Percentiles rank a stretch among this genome's conserved stretches.
phyloP scores from a whole-genome alignment of 1,140 invertebrate genomes.

The Tyrophagus putrescentiae region DNA sequence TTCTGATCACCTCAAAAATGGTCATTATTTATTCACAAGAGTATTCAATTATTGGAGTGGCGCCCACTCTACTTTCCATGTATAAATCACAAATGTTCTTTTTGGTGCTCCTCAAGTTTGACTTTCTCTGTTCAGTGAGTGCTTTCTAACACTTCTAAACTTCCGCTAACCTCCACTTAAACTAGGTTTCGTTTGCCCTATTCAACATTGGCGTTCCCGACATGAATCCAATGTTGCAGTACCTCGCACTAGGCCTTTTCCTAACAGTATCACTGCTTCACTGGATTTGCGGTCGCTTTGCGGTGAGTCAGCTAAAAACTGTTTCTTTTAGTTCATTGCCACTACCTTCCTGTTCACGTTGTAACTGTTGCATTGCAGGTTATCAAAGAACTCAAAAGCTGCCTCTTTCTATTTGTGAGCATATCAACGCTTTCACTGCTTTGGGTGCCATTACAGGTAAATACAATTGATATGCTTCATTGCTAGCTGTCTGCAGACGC shows the following conservation, averaged over 20 bases:
- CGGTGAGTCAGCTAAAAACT: no score
- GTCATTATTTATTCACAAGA: slow-evolving; percentile 15
- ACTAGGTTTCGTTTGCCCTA: slow-evolving; percentile 16
- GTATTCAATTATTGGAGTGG: slow-evolving; percentile 19
- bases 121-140: slow-evolving; percentile 18
- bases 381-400: slow-evolving; percentile 12
- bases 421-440: slow-evolving; percentile 14
- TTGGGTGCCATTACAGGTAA: slow-evolving; percentile 20
- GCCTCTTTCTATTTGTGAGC: slow-evolving; percentile 3
- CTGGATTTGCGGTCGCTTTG: slow-evolving; percentile 12
- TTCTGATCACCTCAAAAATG: slow-evolving; percentile 11
- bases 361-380: background rate
- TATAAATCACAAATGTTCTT: slow-evolving; percentile 17
- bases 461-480: no score
- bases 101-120: slow-evolving; percentile 18
- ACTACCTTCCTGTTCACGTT: no score
- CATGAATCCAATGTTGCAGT: slow-evolving; percentile 6
- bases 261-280: slow-evolving; percentile 2
- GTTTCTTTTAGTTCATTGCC: background rate
- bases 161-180: background rate
- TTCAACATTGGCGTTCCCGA: slow-evolving; percentile 14
- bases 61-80: slow-evolving; percentile 11
- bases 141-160: background rate
- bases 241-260: background rate
- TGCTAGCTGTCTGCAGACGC: no score